phyloP scores from a whole-genome alignment of 2,113 vertebrate genomes.

The Perccottus glenii region DNA sequence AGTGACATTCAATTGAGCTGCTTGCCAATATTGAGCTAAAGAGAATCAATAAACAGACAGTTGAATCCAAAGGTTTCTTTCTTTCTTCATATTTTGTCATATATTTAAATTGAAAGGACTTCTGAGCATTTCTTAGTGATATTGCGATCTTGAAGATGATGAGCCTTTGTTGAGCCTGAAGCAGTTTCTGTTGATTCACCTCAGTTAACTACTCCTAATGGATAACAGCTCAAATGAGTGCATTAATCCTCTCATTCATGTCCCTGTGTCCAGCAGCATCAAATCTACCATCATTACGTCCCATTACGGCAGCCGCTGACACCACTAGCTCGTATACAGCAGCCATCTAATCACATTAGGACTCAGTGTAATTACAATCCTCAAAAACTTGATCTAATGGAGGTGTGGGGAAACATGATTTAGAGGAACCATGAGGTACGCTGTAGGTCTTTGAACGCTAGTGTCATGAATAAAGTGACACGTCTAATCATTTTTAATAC shows the following conservation, averaged over 20 bases:
- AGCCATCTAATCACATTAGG: conserved; percentile 56
- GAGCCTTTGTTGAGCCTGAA: conserved; percentile 22
- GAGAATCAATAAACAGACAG: conserved; percentile 44
- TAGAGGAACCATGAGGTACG: conserved; percentile 7
- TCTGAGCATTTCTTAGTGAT: conserved; percentile 7
- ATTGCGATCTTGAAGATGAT: conserved; percentile 28
- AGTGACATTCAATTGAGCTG: conserved; percentile 26
- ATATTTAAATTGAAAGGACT: conserved; percentile 23
- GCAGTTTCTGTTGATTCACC: conserved; percentile 33
- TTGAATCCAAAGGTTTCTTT: conserved; percentile 36
- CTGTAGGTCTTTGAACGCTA: conserved; percentile 5
- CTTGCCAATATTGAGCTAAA: conserved; percentile 41
- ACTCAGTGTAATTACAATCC: conserved; percentile 42
- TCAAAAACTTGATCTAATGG: conserved; percentile 42
- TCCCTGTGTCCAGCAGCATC: conserved; percentile 59
- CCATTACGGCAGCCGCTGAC: conserved; percentile 52
- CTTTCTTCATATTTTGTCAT: conserved; percentile 18
- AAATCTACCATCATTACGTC: conserved; percentile 60
- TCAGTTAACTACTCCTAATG: conserved; percentile 49
- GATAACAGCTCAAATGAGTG: conserved; percentile 58
- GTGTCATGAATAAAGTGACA: neutral
- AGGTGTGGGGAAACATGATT: conserved; percentile 25
- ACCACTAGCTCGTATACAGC: conserved; percentile 44
- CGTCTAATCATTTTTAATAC: neutral
- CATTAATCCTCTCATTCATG: conserved; percentile 67